Percentiles rank a stretch among this genome's conserved stretches.
Evolutionary conservation across 2,888 invertebrate genomes (phyloP).

Genomic region (Quadriops clusia): DNA sequence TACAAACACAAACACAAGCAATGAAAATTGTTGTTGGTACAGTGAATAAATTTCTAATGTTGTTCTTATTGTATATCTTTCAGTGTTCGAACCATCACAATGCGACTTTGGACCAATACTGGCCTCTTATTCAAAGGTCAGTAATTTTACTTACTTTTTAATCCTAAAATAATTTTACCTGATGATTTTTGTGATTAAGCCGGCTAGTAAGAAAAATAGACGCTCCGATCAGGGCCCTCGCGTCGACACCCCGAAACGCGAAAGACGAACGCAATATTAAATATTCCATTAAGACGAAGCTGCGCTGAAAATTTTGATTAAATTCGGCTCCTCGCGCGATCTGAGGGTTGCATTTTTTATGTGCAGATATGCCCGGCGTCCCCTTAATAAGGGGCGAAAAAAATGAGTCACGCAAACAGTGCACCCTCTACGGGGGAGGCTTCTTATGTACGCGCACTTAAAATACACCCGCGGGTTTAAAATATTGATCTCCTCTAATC

Average conservation of each 20-base stretch:
- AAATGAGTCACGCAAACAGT: constrained; percentile 35
- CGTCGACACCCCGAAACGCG: too few relatives aligned
- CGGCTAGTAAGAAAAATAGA: constrained; percentile 5
- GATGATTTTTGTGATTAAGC: constrained; percentile 1
- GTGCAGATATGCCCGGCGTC: constrained; percentile 31
- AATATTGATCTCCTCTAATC: constrained; percentile 34
- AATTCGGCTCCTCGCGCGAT: constrained; percentile 5
- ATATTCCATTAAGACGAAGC: constrained; percentile 9
- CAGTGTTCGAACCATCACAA: constrained; percentile 39
- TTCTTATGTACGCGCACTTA: constrained; percentile 29
- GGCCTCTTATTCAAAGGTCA: constrained; percentile 41
- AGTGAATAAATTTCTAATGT: constrained; percentile 17
- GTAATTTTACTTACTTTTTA: constrained; percentile 25
- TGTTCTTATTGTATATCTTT: constrained; percentile 34
- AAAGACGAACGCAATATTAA: too few relatives aligned
- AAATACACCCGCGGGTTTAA: constrained; percentile 33
- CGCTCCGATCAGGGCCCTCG: background rate
- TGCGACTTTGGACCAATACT: constrained; percentile 40
- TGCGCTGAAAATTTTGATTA: too few relatives aligned
- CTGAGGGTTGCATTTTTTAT: constrained; percentile 36
- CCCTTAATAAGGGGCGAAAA: constrained; percentile 29
- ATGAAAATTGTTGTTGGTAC: too few relatives aligned
- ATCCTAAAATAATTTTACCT: too few relatives aligned
- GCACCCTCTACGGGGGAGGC: constrained; percentile 26
- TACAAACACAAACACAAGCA: constrained; percentile 5